Evolutionary conservation across 2,113 vertebrate genomes (phyloP), one percentile per base, ranked within the genome.

Genomic region (Ochotona curzoniae): DNA sequence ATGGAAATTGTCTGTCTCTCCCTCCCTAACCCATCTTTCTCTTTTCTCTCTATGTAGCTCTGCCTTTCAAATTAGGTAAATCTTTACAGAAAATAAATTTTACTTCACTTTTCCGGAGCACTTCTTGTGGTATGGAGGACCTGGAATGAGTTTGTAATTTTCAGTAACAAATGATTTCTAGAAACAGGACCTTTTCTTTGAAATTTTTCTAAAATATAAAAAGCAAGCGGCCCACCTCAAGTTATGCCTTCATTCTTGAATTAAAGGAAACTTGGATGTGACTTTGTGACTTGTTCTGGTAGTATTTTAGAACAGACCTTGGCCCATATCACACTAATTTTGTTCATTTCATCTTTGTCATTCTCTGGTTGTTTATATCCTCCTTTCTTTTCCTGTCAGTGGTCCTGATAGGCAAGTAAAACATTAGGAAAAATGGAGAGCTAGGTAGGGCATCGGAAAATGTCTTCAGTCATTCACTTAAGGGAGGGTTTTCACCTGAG

Each of bases 191-290:
- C 38, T 84, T 95, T 96, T 87, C 67, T 35, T 92, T 90, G 64
- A 88, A 66, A 85, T 67, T 90, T 74, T 74, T 93, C 92, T 75
- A 92, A 83, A 90, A 86, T 93, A 70, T 44, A 44, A 44, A 93
- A 95, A 11, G 60, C 61, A 60, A 67, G 23, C 83, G 91, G 73
- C 11, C 30, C 30, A 91, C 25, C 25, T 61, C 35, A 93, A 78
- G 25, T 44, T 70, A 74, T 70, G 11, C 38, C 7, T 87, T 90
- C n/a, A 51, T 76, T 90, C 28, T 75, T 86, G 30, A 23, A 87
- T 76, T 28, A 70, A 44, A 44, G 57, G 47, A 85, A 61, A 35
- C 60, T 94, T 93, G 23, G 47, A 47, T 81, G 38, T 78, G 38
- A 30, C 63, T 84, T 78, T 81, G 38, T 78, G 38, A 30, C 63